Conservation (phyloP, 2,113 vertebrate species). For the Ailuropoda melanoleuca region DNA sequence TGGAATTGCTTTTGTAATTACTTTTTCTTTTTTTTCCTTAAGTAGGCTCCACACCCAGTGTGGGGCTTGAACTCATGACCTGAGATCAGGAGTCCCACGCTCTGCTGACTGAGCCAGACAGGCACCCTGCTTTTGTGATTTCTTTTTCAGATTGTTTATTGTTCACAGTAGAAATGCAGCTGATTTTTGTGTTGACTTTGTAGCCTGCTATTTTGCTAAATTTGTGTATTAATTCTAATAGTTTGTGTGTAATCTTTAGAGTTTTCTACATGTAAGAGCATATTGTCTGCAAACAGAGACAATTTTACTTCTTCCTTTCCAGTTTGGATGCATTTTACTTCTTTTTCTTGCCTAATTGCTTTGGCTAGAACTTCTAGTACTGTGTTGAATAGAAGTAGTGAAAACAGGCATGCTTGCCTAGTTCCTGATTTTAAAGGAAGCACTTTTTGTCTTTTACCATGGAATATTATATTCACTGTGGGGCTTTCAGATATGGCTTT, state of each 20-base stretch:
- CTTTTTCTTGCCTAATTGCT: neutral
- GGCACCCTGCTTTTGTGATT: neutral
- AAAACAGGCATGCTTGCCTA: neutral
- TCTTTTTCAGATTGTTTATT: neutral
- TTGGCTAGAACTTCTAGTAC: neutral
- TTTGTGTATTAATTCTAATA: neutral
- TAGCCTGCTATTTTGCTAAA: neutral
- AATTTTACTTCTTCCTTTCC: neutral
- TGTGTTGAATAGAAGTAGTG: neutral
- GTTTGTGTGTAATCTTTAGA: neutral
- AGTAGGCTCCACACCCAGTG: neutral
- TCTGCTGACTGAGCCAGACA: neutral
- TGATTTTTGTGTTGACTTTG: constrained; percentile 19
- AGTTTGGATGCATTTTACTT: neutral
- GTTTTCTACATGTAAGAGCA: neutral
- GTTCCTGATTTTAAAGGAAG: neutral
- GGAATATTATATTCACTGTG: neutral
- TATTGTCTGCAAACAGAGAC: neutral
- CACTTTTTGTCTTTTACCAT: neutral
- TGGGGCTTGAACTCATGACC: neutral
- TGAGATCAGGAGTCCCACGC: neutral
- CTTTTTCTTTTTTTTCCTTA: neutral
- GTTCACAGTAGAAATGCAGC: neutral
- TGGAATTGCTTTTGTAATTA: neutral
- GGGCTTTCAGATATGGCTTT: neutral